Conservation (phyloP, 2,797 vertebrate species). For the Macropodus opercularis region DNA sequence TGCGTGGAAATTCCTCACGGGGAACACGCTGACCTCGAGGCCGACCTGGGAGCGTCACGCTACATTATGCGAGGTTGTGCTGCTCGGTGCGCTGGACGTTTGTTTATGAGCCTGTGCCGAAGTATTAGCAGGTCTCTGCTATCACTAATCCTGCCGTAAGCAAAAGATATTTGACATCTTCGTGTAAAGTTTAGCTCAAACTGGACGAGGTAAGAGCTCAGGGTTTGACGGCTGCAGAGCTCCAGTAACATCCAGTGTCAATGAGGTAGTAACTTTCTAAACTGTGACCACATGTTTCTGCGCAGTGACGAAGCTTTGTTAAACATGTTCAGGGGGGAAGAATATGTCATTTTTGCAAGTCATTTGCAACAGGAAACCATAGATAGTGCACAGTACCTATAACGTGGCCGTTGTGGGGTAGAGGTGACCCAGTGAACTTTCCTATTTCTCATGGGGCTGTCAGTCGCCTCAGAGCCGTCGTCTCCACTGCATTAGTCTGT, state of each 20-base stretch:
- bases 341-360: not conserved
- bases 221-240: too few relatives aligned
- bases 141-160: slow-evolving; percentile 39
- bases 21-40: slow-evolving; percentile 55
- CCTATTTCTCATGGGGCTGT: slow-evolving; percentile 32
- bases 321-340: not conserved
- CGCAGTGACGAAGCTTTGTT: too few relatives aligned
- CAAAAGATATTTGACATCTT: too few relatives aligned
- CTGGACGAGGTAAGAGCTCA: too few relatives aligned
- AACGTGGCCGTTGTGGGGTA: slow-evolving; percentile 11
- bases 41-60: slow-evolving; percentile 55
- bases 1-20: slow-evolving; percentile 61
- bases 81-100: slow-evolving; percentile 39
- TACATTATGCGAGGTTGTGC: slow-evolving; percentile 53
- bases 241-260: not conserved
- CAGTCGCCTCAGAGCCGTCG: slow-evolving; percentile 26
- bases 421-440: slow-evolving; percentile 32
- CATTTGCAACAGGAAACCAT: not conserved
- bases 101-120: slow-evolving; percentile 42
- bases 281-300: not conserved
- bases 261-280: not conserved
- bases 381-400: not conserved
- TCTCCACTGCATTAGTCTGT: slow-evolving; percentile 49
- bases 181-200: too few relatives aligned
- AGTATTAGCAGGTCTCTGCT: slow-evolving; percentile 2